phyloP scores from a whole-genome alignment of 2,113 vertebrate genomes.

The Amphilophus citrinellus region DNA sequence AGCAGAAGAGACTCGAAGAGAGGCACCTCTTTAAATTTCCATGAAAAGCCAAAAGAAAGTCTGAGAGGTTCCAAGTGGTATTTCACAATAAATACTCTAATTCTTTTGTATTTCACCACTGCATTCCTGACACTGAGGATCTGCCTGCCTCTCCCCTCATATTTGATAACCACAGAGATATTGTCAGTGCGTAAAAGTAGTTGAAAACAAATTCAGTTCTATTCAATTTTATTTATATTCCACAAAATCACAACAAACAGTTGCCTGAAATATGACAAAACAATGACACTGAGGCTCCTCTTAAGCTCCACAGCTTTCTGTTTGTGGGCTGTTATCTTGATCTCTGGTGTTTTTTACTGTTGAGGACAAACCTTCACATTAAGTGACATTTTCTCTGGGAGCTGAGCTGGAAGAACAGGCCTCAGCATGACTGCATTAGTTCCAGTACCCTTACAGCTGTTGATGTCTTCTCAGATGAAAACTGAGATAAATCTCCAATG shows the following conservation, averaged over 20 bases:
- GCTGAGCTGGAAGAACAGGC: constrained; percentile 26
- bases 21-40: background rate
- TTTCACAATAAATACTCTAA: background rate
- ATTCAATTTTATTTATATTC: too few species aligned
- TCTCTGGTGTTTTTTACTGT: constrained; percentile 13
- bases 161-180: constrained; percentile 15
- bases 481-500: background rate
- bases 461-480: background rate
- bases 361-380: background rate
- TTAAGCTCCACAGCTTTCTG: background rate
- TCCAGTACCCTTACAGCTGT: background rate
- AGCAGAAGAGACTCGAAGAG: background rate
- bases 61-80: background rate
- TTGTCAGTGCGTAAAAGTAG: background rate
- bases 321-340: constrained; percentile 16
- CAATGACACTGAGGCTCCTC: background rate
- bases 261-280: background rate
- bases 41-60: background rate
- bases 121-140: background rate
- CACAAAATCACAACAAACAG: too few species aligned
- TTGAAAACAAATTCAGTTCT: background rate
- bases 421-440: constrained; percentile 17
- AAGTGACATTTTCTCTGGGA: background rate
- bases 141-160: background rate
- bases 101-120: background rate